These are phyloP conservation scores for Steinernema scapterisci DNA, from an alignment of 2,888 invertebrate genomes.

Conservation along the genomic window DNA sequence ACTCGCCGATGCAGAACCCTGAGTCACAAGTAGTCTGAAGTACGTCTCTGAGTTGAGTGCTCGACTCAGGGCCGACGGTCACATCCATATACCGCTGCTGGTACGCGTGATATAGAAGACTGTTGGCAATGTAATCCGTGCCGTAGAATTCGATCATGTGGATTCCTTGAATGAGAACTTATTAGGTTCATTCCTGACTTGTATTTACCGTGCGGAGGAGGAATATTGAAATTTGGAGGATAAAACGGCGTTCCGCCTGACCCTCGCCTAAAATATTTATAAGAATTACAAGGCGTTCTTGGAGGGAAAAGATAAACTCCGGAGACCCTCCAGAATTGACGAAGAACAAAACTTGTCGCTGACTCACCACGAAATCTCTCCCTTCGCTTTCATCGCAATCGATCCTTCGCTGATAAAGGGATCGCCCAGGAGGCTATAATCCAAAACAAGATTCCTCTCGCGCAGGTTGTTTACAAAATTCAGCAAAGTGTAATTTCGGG, in stretches of 20 bases:
- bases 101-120: constrained; percentile 66
- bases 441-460: constrained; percentile 60
- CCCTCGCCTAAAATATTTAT: constrained; percentile 45
- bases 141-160: constrained; percentile 67
- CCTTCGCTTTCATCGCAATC: constrained; percentile 62
- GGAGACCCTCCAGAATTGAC: too few species aligned
- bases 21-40: constrained; percentile 62
- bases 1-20: constrained; percentile 66
- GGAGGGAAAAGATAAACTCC: too few species aligned
- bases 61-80: constrained; percentile 57
- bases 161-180: constrained; percentile 50
- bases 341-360: background rate
- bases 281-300: too few species aligned
- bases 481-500: constrained; percentile 54
- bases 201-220: constrained; percentile 58
- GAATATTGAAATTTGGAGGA: constrained; percentile 62
- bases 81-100: constrained; percentile 63
- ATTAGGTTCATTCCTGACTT: background rate
- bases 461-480: constrained; percentile 60
- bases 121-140: constrained; percentile 65
- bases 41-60: constrained; percentile 52
- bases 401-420: constrained; percentile 63
- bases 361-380: constrained; percentile 61
- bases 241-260: constrained; percentile 65
- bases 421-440: constrained; percentile 58